These are phyloP conservation scores for human (Homo sapiens) DNA, from an alignment of 2,113 vertebrate genomes.

Conservation along the genomic window DNA sequence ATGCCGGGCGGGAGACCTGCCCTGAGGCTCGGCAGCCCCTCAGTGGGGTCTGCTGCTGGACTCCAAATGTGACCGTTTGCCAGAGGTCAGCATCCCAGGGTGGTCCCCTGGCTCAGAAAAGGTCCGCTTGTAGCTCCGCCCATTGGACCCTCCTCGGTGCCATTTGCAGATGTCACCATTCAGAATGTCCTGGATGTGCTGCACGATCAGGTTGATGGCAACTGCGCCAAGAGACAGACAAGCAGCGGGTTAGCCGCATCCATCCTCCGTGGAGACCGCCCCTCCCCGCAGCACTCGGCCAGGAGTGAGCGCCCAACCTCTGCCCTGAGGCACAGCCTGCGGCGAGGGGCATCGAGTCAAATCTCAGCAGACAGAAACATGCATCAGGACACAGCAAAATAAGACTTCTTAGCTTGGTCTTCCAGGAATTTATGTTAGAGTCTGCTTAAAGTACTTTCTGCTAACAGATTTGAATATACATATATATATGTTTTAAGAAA, in stretches of 20 bases:
- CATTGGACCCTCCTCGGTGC: slow-evolving; percentile 88
- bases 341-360: accelerated
- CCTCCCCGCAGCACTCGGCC: not conserved
- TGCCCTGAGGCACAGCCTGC: not conserved
- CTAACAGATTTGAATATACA: not conserved
- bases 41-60: slow-evolving; percentile 96
- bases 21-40: accelerated
- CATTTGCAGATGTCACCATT: slow-evolving; percentile 96
- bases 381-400: not conserved
- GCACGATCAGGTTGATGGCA: slow-evolving; percentile 98
- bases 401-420: not conserved
- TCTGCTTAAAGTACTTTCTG: not conserved
- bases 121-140: slow-evolving; percentile 88
- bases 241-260: not conserved
- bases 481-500: no score
- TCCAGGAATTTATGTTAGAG: not conserved
- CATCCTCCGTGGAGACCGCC: not conserved
- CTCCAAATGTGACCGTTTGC: slow-evolving; percentile 93
- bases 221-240: slow-evolving; percentile 81
- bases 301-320: not conserved
- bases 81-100: slow-evolving; percentile 70
- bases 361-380: not conserved
- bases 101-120: slow-evolving; percentile 86
- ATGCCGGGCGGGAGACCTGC: not conserved
- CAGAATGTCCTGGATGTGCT: slow-evolving; percentile 98